A percentile compares a stretch with the other conserved stretches of the same genome.
phyloP scores from a whole-genome alignment of 1,140 invertebrate genomes.

The Drosophila gunungcola region DNA sequence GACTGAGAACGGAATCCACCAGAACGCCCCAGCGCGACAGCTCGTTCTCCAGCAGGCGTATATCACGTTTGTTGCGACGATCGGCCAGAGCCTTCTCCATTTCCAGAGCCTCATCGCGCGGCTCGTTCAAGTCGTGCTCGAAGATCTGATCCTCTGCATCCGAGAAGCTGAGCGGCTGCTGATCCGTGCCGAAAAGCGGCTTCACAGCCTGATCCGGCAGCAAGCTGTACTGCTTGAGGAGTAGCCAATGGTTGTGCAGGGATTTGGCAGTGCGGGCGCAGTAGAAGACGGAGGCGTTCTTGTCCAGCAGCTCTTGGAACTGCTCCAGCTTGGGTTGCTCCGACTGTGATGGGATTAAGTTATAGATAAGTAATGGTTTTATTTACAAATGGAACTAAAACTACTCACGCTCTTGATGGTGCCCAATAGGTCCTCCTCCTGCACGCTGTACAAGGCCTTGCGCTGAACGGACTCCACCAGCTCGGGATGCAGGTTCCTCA shows the following conservation, averaged over 20 bases:
- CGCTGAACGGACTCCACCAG: slow-evolving; percentile 93
- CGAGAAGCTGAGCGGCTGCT: slow-evolving; percentile 93
- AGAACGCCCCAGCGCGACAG: slow-evolving; percentile 96
- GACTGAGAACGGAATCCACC: slow-evolving; percentile 94
- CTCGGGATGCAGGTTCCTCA: slow-evolving; percentile 97
- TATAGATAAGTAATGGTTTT: background rate
- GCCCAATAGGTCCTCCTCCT: slow-evolving; percentile 94
- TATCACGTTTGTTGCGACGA: slow-evolving; percentile 90
- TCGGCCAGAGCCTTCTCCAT: slow-evolving; percentile 89
- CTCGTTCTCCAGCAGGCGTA: slow-evolving; percentile 95
- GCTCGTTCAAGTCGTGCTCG: slow-evolving; percentile 92
- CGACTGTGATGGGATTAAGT: slow-evolving; percentile 37
- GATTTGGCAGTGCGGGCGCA: slow-evolving; percentile 93
- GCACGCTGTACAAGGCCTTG: slow-evolving; percentile 94
- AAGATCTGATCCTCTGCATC: slow-evolving; percentile 96
- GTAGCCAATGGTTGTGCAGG: slow-evolving; percentile 94
- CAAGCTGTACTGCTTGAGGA: slow-evolving; percentile 97
- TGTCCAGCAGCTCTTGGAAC: slow-evolving; percentile 94
- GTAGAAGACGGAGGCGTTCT: slow-evolving; percentile 94
- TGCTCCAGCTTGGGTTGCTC: slow-evolving; percentile 89
- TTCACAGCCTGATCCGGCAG: slow-evolving; percentile 94
- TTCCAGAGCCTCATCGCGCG: slow-evolving; percentile 90
- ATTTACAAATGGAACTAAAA: background rate
- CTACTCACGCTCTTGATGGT: slow-evolving; percentile 92
- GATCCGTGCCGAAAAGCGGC: slow-evolving; percentile 85